phyloP scores from a whole-genome alignment of 1,140 invertebrate genomes.

The Thaumetopoea pityocampa region DNA sequence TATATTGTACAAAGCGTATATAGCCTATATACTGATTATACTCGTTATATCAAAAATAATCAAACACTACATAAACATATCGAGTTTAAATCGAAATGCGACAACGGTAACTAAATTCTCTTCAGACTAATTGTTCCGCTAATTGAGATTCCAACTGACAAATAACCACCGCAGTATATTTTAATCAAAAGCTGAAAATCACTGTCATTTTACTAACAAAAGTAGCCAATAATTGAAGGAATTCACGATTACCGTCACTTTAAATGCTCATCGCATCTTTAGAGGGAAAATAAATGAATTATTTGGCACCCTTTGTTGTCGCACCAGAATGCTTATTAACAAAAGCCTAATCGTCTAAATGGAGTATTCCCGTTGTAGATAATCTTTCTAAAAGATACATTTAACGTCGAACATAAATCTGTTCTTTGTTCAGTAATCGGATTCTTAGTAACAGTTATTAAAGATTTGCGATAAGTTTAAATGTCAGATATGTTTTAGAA shows the following conservation, averaged over 20 bases:
- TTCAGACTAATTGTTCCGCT: too few species aligned
- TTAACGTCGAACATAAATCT: conserved; percentile 40
- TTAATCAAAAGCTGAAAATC: too few species aligned
- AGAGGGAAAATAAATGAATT: conserved; percentile 38
- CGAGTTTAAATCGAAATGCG: too few species aligned
- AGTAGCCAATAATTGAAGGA: conserved; percentile 9
- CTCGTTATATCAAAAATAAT: too few species aligned
- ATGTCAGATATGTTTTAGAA: conserved; percentile 3
- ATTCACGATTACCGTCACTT: conserved; percentile 10
- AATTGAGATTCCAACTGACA: too few species aligned
- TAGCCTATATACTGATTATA: too few species aligned
- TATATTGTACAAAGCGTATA: too few species aligned
- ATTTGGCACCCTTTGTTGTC: conserved; percentile 44
- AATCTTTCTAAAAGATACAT: conserved; percentile 41
- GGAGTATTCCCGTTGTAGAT: conserved; percentile 34
- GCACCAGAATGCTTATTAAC: conserved; percentile 34
- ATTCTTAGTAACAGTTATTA: conserved; percentile 10
- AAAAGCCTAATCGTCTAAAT: conserved; percentile 45
- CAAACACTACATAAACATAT: too few species aligned
- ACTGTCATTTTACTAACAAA: conserved; percentile 7
- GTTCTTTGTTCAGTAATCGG: conserved; percentile 23
- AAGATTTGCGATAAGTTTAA: conserved; percentile 5
- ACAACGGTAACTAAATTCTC: too few species aligned
- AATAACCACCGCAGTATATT: too few species aligned
- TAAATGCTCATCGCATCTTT: conserved; percentile 19